Evolutionary conservation across 2,888 invertebrate genomes (phyloP), one percentile per base, ranked within the genome.

Genomic region (Xylota segnis): DNA sequence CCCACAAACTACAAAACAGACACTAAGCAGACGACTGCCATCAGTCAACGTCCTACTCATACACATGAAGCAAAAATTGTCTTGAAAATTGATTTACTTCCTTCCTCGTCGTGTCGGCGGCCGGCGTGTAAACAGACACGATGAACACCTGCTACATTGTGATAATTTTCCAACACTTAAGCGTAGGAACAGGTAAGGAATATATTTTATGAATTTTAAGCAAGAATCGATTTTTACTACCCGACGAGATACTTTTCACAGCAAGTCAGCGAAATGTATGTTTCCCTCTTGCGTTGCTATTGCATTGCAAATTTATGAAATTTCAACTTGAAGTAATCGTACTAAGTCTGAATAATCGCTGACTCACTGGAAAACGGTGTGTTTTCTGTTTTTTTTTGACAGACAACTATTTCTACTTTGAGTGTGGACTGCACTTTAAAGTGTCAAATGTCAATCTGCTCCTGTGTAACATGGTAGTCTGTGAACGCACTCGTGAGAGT

Each of bases 11-110:
- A 1, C 12, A 23, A 7, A 23, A 9, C 23, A 50, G 50, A 50
- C 50, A 12, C 23, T 23, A 50, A 50, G 50, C 50, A 50, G 50
- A 50, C 50, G 23, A 50, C 9, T 50, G 4, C 50, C 50, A 50
- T 50, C 50, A 23, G 50, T 23, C 23, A 50, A 23, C 12, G 23
- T 50, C 23, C 23, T 23, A 50, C 50, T 50, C 23, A 23, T 23
- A 50, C 50, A 12, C 14, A 14, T 9, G 0, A 43, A 43, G 14
- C 14, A 10, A 37, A 37, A 10, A 37, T 10, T 37, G 3, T 10
- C 4, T 43, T 43, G 14, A 43, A 43, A 43, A 43, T 43, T 43
- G 43, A 43, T 43, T 43, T 32, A 32, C 32, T 43, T 43, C 43
- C 14, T 43, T 14, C 43, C 14, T 43, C 23, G 3, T 23, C 23